Evolutionary conservation across 2,888 invertebrate genomes (phyloP), one percentile per base, ranked within the genome.

Genomic region (Allophyes oxyacanthae): DNA sequence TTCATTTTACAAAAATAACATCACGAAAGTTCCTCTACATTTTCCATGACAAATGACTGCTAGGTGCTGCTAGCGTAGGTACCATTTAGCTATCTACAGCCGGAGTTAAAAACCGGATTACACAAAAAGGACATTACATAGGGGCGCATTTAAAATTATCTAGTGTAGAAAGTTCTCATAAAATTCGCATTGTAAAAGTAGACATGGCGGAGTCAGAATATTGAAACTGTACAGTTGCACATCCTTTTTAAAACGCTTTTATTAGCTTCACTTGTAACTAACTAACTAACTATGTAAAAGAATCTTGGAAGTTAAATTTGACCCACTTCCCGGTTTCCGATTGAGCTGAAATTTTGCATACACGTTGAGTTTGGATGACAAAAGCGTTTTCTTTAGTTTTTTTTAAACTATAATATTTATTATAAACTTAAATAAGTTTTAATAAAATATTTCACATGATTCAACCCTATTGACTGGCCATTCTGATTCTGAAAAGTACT

Each of bases 131-230:
- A 10, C 43, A 10, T 36, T 10, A 34, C 36, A 42, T 55, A 38
- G 26, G 48, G 38, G 34, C 26, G 20, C 38, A 51, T 41, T 45
- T 25, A 45, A 49, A 64, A 62, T 45, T 46, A 42, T n/a, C 0
- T 25, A 33, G 13, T 8, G 8, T 38, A 43, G 37, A 34, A 68
- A 43, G 30, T 46, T 48, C 41, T 28, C 44, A 2, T 4, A 11
- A 28, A 10, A 41, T 54, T 37, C 6, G 14, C 44, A 68, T 52
- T 43, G 34, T 66, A 9, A 59, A 49, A 52, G n/a, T 64, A 26
- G 49, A 7, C 14, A 30, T 14, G 4, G 32, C 11, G 10, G 36
- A 50, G 42, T 36, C 8, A 13, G 49, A 38, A 45, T 11, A 38
- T 58, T 37, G 37, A 14, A 11, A 9, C 44, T 28, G 41, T 38